Evolutionary conservation across 2,888 invertebrate genomes (phyloP).

Genomic region (Petrolisthes cinctipes): DNA sequence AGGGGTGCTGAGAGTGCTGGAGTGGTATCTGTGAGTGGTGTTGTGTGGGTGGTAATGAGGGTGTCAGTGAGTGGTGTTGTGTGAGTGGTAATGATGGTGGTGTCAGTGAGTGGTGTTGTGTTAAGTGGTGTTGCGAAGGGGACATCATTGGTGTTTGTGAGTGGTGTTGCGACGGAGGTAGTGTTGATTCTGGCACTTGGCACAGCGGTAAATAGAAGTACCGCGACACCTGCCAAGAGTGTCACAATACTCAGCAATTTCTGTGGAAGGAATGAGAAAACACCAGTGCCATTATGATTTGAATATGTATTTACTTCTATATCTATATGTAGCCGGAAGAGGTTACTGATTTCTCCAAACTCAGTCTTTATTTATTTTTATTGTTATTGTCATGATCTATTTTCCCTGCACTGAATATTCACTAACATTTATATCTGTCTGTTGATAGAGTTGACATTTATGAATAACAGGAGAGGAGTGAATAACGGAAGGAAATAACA

Average conservation of each 20-base stretch:
- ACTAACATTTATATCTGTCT: too few species aligned
- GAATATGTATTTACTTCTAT: not conserved
- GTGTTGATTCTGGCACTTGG: slow-evolving; percentile 12
- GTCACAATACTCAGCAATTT: not conserved
- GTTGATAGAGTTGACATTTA: too few species aligned
- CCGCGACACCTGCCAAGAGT: not conserved
- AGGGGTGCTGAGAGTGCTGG: not conserved
- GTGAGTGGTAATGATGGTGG: not conserved
- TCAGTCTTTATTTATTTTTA: too few species aligned
- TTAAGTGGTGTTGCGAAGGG: not conserved
- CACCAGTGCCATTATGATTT: not conserved
- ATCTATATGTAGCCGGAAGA: not conserved
- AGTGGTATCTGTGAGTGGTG: not conserved
- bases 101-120: not conserved
- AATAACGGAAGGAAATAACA: too few species aligned
- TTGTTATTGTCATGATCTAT: too few species aligned
- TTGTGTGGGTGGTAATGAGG: not conserved
- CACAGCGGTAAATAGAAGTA: slow-evolving; percentile 15
- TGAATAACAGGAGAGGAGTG: too few species aligned
- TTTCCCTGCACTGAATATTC: too few species aligned
- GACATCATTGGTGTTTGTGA: not conserved
- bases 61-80: too few species aligned
- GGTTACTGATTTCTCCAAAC: not conserved
- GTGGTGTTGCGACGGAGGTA: not conserved
- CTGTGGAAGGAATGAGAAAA: not conserved